These are phyloP conservation scores for Rhea pennata DNA, from an alignment of 2,113 vertebrate genomes.

Conservation along the genomic window DNA sequence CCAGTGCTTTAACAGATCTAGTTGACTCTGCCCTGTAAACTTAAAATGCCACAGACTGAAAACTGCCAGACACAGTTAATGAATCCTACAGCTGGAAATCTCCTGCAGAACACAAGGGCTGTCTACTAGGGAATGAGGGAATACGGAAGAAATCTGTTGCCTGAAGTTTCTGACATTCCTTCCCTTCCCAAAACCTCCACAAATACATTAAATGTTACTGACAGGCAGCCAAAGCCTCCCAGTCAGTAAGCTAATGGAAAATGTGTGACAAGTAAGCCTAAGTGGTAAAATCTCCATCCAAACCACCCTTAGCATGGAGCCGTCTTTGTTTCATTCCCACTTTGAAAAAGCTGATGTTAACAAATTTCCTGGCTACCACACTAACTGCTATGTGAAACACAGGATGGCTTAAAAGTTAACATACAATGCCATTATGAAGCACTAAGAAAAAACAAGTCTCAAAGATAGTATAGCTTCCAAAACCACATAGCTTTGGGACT, in stretches of 20 bases:
- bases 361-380: neutral
- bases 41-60: neutral
- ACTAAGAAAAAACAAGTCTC: neutral
- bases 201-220: neutral
- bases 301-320: neutral
- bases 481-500: accelerated
- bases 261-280: neutral
- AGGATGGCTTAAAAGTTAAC: neutral
- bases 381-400: neutral
- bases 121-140: neutral
- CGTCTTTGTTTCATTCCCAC: neutral
- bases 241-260: neutral
- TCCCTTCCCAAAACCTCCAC: neutral
- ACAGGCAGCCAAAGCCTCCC: neutral
- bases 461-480: neutral
- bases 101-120: neutral
- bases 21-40: neutral
- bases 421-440: neutral
- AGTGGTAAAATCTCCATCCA: neutral
- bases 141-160: neutral
- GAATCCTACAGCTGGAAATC: neutral
- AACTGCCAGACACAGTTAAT: neutral
- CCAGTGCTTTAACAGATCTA: neutral
- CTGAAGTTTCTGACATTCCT: neutral
- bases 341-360: neutral